Evolutionary conservation across 2,888 invertebrate genomes (phyloP).

Genomic region (Pristionchus maxplancki): DNA sequence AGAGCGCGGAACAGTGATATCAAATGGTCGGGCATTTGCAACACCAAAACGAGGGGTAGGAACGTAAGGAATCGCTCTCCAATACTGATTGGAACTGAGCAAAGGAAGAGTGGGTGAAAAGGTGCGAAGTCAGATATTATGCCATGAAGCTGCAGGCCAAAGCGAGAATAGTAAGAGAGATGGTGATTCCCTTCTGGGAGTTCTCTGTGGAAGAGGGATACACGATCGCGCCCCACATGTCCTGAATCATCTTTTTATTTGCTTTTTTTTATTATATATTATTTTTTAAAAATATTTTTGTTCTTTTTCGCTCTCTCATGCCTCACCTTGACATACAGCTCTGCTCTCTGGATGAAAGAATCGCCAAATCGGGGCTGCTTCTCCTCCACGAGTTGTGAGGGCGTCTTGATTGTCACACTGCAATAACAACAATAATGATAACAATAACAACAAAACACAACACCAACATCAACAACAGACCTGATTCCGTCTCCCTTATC

Average conservation of each 20-base stretch:
- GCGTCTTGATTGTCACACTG: slow-evolving; percentile 15
- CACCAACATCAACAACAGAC: neutral
- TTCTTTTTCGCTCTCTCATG: no score
- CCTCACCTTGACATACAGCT: neutral
- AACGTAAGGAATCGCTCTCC: no score
- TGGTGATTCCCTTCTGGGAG: neutral
- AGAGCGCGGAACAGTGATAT: no score
- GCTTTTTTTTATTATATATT: no score
- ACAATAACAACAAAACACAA: no score
- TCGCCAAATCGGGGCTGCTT: neutral
- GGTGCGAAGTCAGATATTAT: neutral
- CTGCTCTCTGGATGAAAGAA: slow-evolving; percentile 9
- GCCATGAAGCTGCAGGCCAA: neutral
- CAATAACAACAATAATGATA: no score
- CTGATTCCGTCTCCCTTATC: neutral
- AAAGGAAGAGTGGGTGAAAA: no score
- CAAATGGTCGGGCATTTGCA: no score
- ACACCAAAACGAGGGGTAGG: no score
- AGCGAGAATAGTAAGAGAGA: neutral
- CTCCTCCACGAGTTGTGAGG: slow-evolving; percentile 10
- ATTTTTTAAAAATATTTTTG: no score
- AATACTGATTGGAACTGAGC: no score
- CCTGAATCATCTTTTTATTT: no score
- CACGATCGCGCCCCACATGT: slow-evolving; percentile 14
- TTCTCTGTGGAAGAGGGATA: neutral